phyloP scores from a whole-genome alignment of 2,888 invertebrate genomes.

The Rhagium mordax region DNA sequence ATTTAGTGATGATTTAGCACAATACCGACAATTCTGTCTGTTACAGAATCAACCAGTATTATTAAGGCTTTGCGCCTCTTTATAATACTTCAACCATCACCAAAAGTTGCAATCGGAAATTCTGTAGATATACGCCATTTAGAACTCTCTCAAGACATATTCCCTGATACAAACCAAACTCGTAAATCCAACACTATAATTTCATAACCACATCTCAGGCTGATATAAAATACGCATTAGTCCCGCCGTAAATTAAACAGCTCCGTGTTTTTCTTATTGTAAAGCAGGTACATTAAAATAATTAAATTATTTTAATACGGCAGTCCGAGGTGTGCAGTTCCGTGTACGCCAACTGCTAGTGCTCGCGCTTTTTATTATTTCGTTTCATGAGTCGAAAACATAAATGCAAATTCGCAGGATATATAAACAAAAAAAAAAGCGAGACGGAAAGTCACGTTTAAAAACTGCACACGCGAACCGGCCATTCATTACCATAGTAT shows the following conservation, averaged over 20 bases:
- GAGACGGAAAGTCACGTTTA: slow-evolving; percentile 31
- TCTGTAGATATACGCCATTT: too few species aligned
- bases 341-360: not conserved
- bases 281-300: slow-evolving; percentile 6
- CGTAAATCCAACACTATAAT: not conserved
- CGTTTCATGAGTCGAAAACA: slow-evolving; percentile 29
- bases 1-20: too few species aligned
- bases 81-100: too few species aligned
- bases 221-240: not conserved
- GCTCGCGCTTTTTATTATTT: slow-evolving; percentile 6
- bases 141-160: not conserved
- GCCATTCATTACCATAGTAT: slow-evolving; percentile 31
- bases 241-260: not conserved
- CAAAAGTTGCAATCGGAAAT: too few species aligned
- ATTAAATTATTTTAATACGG: slow-evolving; percentile 18
- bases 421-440: slow-evolving; percentile 29
- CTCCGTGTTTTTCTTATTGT: slow-evolving; percentile 2
- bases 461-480: slow-evolving; percentile 30
- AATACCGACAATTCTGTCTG: too few species aligned
- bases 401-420: slow-evolving; percentile 37
- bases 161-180: not conserved
- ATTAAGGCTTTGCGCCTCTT: too few species aligned
- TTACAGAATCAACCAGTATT: too few species aligned
- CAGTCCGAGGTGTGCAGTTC: not conserved
- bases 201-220: not conserved